These are phyloP conservation scores for Rotaria socialis DNA, from an alignment of 2,888 invertebrate genomes.

Conservation along the genomic window DNA sequence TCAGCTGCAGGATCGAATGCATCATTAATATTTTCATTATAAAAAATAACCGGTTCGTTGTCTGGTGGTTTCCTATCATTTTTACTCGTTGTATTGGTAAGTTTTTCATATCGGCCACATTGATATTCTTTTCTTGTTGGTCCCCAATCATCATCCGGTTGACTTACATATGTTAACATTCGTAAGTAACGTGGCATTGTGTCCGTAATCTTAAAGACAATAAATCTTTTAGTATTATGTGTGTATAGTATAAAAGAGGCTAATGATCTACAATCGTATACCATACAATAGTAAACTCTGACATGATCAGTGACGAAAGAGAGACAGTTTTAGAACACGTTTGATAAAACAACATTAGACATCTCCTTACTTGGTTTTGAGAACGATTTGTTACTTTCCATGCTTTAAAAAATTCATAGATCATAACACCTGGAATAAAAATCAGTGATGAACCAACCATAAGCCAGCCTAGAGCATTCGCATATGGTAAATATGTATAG, in stretches of 20 bases:
- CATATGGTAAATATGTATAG: neutral
- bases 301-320: too few species aligned
- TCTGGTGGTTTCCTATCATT: neutral
- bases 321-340: too few species aligned
- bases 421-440: conserved; percentile 19
- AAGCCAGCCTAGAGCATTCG: conserved; percentile 8
- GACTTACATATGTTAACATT: neutral
- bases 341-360: neutral
- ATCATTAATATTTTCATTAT: neutral
- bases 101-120: neutral
- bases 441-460: neutral
- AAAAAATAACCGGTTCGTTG: neutral
- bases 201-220: neutral
- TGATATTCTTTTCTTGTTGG: neutral
- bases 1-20: neutral
- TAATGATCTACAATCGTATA: too few species aligned
- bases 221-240: too few species aligned
- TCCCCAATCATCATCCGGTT: neutral
- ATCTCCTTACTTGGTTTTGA: neutral
- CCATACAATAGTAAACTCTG: too few species aligned
- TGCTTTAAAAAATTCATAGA: conserved; percentile 18
- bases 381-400: neutral
- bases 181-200: conserved; percentile 10
- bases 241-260: too few species aligned
- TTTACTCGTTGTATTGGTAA: neutral